phyloP scores from a whole-genome alignment of 2,113 vertebrate species.

The Charadrius vociferus region DNA sequence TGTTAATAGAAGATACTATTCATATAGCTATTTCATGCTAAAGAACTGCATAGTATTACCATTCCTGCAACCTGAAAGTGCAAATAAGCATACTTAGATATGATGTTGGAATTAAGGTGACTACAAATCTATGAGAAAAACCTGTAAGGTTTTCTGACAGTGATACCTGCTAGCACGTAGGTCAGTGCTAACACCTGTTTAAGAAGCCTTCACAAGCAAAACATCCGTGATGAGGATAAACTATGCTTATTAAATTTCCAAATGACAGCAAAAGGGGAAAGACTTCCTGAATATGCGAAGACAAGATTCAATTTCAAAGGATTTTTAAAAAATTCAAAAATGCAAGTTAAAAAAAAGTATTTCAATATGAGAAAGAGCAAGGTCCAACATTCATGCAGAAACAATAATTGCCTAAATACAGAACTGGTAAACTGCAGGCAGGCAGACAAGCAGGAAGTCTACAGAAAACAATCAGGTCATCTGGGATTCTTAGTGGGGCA shows the following conservation, averaged over 20 bases:
- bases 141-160: neutral
- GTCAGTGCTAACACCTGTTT: neutral
- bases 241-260: neutral
- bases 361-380: neutral
- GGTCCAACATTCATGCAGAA: neutral
- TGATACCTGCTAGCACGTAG: neutral
- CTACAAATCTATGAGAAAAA: neutral
- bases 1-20: neutral
- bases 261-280: neutral
- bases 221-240: neutral
- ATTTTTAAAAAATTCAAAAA: neutral
- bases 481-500: neutral
- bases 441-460: neutral
- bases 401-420: neutral
- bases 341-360: neutral
- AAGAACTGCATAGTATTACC: neutral
- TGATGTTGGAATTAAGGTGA: neutral
- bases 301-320: neutral
- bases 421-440: neutral
- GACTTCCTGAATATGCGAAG: neutral
- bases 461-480: neutral
- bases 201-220: neutral
- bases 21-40: neutral
- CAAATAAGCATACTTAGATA: neutral
- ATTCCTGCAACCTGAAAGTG: neutral